Base-by-base conservation (phyloP, 2,113 vertebrate genomes). In the Cromileptes altivelis region DNA sequence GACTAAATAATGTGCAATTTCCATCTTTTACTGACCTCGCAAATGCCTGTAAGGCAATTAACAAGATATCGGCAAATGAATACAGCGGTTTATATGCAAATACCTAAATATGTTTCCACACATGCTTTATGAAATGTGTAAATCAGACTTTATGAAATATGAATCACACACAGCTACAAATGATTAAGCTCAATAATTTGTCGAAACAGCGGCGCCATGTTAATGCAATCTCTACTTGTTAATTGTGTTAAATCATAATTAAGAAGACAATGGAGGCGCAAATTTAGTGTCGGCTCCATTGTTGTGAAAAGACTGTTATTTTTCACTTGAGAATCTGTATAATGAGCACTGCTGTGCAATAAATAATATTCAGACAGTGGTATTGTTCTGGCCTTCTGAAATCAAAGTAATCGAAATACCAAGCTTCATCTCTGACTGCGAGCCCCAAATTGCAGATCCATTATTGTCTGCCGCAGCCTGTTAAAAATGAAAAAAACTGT, bases 221-320 rank as follows among this genome's bases (percentile, higher is more conserved):
- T 84, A 80, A 82, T 82, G 70, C 60, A 78, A 86, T 89, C 75
- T 49, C 75, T 30, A 9, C 58, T 75, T 78, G 60, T 84, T 89
- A 89, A 93, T 87, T 80, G 74, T 82, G 58, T 90, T 88, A 82
- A 90, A 87, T 83, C 33, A 71, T 63, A 84, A 91, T 91, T 61
- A 85, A 70, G 57, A 78, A 61, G 57, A 76, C 83, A 88, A 90
- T 53, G 42, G 73, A 74, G 75, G 83, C 19, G 49, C 62, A 70
- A 42, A 79, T 89, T 78, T 71, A 70, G 70, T 37, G 58, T 74
- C 45, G 2, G 72, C 78, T 70, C 64, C 71, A 80, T 78, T 88
- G 84, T 89, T 71, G 69, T 73, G 73, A 74, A 77, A 86, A 25
- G 37, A 88, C 56, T 55, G 74, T 85, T 90, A 69, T 91, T 88